These are phyloP conservation scores for Trachymyrmex septentrionalis DNA, from an alignment of 1,140 invertebrate genomes.

Conservation along the genomic window DNA sequence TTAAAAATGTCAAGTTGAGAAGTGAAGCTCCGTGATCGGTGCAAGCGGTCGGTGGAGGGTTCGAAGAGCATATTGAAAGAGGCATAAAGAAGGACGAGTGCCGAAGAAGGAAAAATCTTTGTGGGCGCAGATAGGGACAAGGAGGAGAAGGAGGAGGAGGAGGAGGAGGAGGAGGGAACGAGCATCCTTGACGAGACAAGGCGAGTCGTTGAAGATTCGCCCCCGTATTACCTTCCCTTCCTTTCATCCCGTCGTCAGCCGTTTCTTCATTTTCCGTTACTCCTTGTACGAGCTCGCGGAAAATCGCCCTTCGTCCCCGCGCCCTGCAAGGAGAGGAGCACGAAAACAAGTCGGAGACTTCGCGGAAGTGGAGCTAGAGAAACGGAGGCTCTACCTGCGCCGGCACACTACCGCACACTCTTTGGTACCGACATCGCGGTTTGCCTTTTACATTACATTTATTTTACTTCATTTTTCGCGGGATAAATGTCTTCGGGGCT, in stretches of 20 bases:
- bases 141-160: neutral
- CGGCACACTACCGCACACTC: conserved; percentile 24
- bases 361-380: conserved; percentile 27
- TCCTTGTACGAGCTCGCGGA: conserved; percentile 33
- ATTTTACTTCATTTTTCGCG: conserved; percentile 79
- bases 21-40: conserved; percentile 68
- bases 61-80: conserved; percentile 77
- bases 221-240: neutral
- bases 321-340: conserved; percentile 20
- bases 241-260: conserved; percentile 43
- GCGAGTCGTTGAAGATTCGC: conserved; percentile 47
- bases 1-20: conserved; percentile 79
- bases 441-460: conserved; percentile 79
- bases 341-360: conserved; percentile 49
- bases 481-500: conserved; percentile 78
- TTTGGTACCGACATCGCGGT: conserved; percentile 66
- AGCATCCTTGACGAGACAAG: conserved; percentile 66
- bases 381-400: conserved; percentile 31
- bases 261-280: conserved; percentile 56
- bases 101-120: conserved; percentile 58
- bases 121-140: neutral
- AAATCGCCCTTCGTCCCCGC: conserved; percentile 33
- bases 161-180: too few relatives aligned
- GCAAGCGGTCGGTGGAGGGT: conserved; percentile 51
- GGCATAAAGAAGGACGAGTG: conserved; percentile 69